phyloP scores from a whole-genome alignment of 2,113 vertebrate genomes.

The Entosphenus tridentatus region DNA sequence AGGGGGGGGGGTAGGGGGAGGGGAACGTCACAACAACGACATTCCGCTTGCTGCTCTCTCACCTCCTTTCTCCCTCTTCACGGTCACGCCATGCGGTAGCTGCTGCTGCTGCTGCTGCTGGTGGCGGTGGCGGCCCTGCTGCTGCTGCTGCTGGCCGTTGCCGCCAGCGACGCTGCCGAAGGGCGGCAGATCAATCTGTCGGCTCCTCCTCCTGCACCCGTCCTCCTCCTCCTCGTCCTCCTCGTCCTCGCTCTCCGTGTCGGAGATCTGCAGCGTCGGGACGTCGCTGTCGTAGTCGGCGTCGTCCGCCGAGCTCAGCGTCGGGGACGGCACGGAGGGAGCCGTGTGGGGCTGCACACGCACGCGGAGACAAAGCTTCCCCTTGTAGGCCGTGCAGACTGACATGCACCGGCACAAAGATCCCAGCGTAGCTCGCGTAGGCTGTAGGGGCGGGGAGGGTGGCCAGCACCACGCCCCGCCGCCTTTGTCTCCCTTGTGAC shows the following conservation, averaged over 20 bases:
- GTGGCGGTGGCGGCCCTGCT: background rate
- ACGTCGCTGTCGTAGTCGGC: slow-evolving; percentile 1
- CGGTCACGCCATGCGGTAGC: background rate
- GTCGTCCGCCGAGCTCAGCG: background rate
- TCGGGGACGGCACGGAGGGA: background rate
- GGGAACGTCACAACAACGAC: too few relatives aligned
- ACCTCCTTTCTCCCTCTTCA: too few relatives aligned
- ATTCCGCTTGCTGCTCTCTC: too few relatives aligned
- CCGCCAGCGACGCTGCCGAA: background rate
- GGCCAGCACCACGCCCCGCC: too few relatives aligned
- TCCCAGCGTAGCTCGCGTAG: background rate
- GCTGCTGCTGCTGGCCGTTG: background rate
- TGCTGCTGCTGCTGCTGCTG: background rate
- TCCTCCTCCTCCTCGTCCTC: background rate
- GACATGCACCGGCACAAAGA: background rate
- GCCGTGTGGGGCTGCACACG: background rate
- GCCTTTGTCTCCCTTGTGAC: background rate
- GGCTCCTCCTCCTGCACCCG: background rate
- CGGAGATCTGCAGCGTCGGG: slow-evolving; percentile 1
- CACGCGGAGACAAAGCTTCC: background rate
- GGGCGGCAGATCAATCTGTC: too few relatives aligned
- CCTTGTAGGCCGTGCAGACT: too few relatives aligned
- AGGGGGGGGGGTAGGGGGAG: too few relatives aligned
- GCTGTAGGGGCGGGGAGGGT: too few relatives aligned
- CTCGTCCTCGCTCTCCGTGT: background rate